Percentiles rank a stretch among this genome's conserved stretches.
Evolutionary conservation across 2,888 invertebrate genomes (phyloP).

Genomic region (Halictus ligatus): DNA sequence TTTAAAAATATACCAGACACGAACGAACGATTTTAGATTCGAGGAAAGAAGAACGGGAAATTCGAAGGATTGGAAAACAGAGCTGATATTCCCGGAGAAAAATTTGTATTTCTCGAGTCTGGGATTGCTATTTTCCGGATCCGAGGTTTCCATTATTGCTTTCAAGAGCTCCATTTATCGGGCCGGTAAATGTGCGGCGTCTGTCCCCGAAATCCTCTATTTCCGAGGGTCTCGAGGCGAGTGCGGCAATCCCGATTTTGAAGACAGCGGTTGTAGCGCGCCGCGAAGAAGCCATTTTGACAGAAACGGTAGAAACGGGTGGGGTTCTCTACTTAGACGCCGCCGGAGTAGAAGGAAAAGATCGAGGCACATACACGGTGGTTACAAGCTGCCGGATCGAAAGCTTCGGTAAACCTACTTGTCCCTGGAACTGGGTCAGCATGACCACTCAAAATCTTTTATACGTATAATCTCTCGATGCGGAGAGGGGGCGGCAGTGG

Average conservation of each 20-base stretch:
- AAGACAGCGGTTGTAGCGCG: neutral
- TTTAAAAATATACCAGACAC: too few relatives aligned
- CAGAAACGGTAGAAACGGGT: neutral
- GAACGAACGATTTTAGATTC: neutral
- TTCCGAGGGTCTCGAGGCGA: neutral
- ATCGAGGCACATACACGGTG: slow-evolving; percentile 6
- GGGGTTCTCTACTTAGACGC: neutral
- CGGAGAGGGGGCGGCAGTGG: neutral
- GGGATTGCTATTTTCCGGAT: neutral
- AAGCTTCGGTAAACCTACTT: slow-evolving; percentile 52
- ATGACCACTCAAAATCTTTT: slow-evolving; percentile 50
- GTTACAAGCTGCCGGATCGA: slow-evolving; percentile 40
- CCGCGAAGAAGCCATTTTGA: neutral
- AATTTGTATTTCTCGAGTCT: neutral
- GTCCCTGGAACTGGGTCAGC: slow-evolving; percentile 45
- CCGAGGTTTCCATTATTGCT: slow-evolving; percentile 3
- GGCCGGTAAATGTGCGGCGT: neutral
- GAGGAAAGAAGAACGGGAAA: neutral
- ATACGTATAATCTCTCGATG: slow-evolving; percentile 41
- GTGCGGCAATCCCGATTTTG: neutral
- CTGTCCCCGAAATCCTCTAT: neutral
- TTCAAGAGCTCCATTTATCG: neutral
- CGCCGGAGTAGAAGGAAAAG: slow-evolving; percentile 2
- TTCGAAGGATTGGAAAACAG: neutral
- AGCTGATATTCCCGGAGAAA: neutral